Evolutionary conservation across 2,888 invertebrate species (phyloP).

Genomic region (Dryadula phaetusa): DNA sequence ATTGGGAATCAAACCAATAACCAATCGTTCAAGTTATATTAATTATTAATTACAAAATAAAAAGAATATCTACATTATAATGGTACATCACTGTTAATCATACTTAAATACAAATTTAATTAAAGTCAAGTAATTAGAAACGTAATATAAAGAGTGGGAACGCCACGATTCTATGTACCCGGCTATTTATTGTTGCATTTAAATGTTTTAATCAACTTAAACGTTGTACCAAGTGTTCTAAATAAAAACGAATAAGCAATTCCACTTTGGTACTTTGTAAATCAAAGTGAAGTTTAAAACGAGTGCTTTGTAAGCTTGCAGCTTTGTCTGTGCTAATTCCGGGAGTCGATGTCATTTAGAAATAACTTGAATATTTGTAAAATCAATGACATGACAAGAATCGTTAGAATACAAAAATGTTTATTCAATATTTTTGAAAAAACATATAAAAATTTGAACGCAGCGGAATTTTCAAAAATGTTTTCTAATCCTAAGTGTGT

Average conservation of each 20-base stretch:
- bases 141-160: background rate
- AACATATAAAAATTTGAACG: too few relatives aligned
- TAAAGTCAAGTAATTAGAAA: background rate
- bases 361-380: background rate
- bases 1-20: too few relatives aligned
- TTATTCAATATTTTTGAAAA: too few relatives aligned
- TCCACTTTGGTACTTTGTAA: background rate
- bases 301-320: background rate
- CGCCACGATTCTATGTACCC: background rate
- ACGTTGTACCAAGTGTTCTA: background rate
- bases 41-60: too few relatives aligned
- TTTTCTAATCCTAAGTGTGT: too few relatives aligned
- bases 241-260: background rate
- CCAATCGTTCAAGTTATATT: too few relatives aligned
- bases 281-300: constrained; percentile 7
- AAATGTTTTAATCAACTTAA: background rate
- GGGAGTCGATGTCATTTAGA: background rate
- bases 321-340: background rate
- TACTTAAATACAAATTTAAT: background rate
- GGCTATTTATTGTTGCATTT: background rate
- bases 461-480: too few relatives aligned
- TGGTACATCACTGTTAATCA: too few relatives aligned
- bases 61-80: too few relatives aligned
- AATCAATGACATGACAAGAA: too few relatives aligned
- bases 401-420: too few relatives aligned